Evolutionary conservation across 2,888 invertebrate genomes (phyloP).

Genomic region (Hirtodrosophila alboralis): DNA sequence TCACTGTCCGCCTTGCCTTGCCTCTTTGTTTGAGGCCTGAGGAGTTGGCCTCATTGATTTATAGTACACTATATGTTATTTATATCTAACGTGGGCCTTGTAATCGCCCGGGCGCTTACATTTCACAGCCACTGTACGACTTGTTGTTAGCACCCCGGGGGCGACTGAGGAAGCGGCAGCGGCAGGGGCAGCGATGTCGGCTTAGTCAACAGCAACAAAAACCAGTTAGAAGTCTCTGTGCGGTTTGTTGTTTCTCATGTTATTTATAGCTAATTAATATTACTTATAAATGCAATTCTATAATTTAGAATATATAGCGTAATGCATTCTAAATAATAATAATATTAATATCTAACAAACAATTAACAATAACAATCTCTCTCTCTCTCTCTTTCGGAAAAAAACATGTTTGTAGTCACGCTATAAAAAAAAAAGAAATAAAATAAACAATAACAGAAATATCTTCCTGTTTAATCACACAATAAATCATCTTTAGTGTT

Average conservation of each 20-base stretch:
- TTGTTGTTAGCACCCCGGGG: constrained; percentile 52
- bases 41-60: constrained; percentile 58
- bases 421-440: constrained; percentile 28
- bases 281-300: constrained; percentile 78
- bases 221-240: constrained; percentile 61
- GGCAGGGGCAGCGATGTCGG: not conserved
- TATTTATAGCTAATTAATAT: constrained; percentile 78
- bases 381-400: no score
- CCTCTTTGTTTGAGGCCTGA: not conserved
- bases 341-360: constrained; percentile 59
- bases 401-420: constrained; percentile 72
- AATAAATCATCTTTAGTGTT: constrained; percentile 72
- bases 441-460: constrained; percentile 50
- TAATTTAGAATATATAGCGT: constrained; percentile 68
- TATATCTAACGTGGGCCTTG: constrained; percentile 63
- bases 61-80: constrained; percentile 72
- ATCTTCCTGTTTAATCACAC: constrained; percentile 77
- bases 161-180: constrained; percentile 48
- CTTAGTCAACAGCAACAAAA: constrained; percentile 21
- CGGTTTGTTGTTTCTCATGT: constrained; percentile 67
- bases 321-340: constrained; percentile 62
- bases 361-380: constrained; percentile 46
- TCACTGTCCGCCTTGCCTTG: constrained; percentile 41
- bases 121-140: constrained; percentile 52
- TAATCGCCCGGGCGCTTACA: constrained; percentile 63